Evolutionary conservation across 2,888 invertebrate species (phyloP), one percentile per base, ranked within the genome.

Genomic region (Drosophila prolongata): DNA sequence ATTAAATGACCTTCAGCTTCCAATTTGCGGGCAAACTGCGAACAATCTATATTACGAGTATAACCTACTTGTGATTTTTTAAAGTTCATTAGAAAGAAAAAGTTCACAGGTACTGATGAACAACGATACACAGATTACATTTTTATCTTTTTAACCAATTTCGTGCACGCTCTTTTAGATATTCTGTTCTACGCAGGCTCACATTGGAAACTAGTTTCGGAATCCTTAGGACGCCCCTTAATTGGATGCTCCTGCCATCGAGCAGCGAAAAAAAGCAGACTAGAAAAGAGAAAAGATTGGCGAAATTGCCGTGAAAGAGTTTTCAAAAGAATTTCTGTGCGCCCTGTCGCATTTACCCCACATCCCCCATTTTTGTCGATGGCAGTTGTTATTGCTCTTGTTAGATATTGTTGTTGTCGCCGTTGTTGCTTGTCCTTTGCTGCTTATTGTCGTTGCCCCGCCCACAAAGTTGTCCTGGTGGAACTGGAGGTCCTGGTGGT

Each of bases 401-500:
- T 49, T 67, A 68, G 64, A 78, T 75, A 65, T 69, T 74, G 60
- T 69, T 76, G 59, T 76, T 65, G 65, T 70, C 58, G 53, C 42
- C 64, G 34, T 42, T 27, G 60, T 16, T n/a, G 9, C 11, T 13
- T 13, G n/a, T 53, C 42, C 56, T 8, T 8, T 27, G 35, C 3
- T 35, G 11, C 35, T 4, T 24, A 24, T 24, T 24, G 24, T 24
- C 24, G 24, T 3, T 24, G 24, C 42, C 4, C 19, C 16, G 16
- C 42, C 19, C 2, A 24, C 24, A 24, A 24, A 2, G 11, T 1
- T 5, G 43, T 43, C 43, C 43, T 24, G 6, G 27, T 9, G 27
- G 27, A n/a, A 4, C 27, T 27, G 10, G 30, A 14, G 27, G n/a
- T 46, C 10, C 30, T 14, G n/a, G n/a, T 27, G 10, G 27, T 47